These are phyloP conservation scores for Oryzias dopingdopingensis DNA, from an alignment of 2,797 vertebrate species.

Conservation along the genomic window DNA sequence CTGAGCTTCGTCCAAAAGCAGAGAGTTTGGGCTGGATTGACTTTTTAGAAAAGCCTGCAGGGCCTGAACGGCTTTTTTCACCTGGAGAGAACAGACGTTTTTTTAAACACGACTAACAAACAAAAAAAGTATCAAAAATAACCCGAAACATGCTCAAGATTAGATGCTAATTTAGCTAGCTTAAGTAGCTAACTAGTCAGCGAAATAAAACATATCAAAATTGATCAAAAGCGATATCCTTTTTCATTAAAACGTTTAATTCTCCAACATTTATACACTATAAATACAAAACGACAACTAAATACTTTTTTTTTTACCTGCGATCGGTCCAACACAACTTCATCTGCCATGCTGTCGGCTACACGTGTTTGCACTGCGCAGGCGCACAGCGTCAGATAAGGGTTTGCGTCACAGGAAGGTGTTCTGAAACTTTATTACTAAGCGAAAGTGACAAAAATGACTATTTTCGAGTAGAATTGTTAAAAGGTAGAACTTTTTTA, in stretches of 20 bases:
- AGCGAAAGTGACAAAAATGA: not conserved
- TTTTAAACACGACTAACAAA: not conserved
- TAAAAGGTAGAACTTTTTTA: no score
- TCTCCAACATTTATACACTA: not conserved
- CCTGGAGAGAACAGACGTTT: constrained; percentile 58
- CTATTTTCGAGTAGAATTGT: not conserved
- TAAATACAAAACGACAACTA: not conserved
- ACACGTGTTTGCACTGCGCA: constrained; percentile 58
- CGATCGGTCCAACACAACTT: constrained; percentile 40
- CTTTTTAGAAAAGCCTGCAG: constrained; percentile 77
- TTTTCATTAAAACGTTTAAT: no score
- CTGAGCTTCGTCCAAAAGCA: constrained; percentile 75
- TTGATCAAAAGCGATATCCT: no score
- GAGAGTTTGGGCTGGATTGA: constrained; percentile 50
- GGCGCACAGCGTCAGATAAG: constrained; percentile 23
- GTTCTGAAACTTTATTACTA: constrained; percentile 55
- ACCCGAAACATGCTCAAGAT: no score
- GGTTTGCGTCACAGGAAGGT: constrained; percentile 10
- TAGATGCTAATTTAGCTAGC: no score
- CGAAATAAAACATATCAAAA: no score
- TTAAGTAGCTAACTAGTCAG: no score
- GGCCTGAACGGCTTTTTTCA: constrained; percentile 82
- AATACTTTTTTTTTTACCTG: constrained; percentile 61
- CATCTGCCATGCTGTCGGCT: constrained; percentile 64
- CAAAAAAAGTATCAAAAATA: not conserved